Base-by-base conservation (phyloP, 2,113 vertebrate species). In the Melanostigma gelatinosum region DNA sequence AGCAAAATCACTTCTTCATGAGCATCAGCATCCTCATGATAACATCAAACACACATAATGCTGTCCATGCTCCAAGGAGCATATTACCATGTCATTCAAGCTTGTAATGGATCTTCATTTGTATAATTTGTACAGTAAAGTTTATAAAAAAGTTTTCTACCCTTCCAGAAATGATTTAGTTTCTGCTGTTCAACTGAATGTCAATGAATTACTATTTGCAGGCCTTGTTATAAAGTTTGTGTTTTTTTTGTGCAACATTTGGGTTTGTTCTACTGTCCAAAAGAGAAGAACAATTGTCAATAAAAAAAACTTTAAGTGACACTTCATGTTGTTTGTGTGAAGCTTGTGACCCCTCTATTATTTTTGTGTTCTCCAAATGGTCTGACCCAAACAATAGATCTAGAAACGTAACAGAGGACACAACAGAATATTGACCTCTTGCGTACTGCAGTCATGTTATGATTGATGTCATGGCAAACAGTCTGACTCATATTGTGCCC, bases 101-200 rank as follows among this genome's bases (percentile, higher is more conserved):
- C 85, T 91, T 90, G 87, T 72, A 91, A 89, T 72, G 87, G 92
- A 94, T 94, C 90, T 93, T 92, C 91, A 60, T 84, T 88, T 98
- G 96, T 97, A 97, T 94, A 94, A 96, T 97, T 96, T 98, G 97
- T 98, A 98, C 96, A 99, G 96, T 94, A 93, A 96, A 95, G 96
- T 98, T 99, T 99, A 94, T 91, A 97, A 97, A 96, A 54, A 54
- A 54, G 92, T 96, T 98, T 98, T 98, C 95, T 99, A 99, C 96
- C 96, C 95, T 96, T 94, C 93, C 95, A 95, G 94, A 96, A 96
- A 96, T 86, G 1, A 87, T 98, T 97, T 99, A 96, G 96, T 96
- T 95, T 95, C 94, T 87, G 95, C 96, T 95, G 96, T 97, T 96
- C 93, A 95, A 94, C 86, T 95, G 96, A 95, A 95, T 96, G 97